Conservation (phyloP, 1,140 invertebrate species). For the Lepidurus arcticus region DNA sequence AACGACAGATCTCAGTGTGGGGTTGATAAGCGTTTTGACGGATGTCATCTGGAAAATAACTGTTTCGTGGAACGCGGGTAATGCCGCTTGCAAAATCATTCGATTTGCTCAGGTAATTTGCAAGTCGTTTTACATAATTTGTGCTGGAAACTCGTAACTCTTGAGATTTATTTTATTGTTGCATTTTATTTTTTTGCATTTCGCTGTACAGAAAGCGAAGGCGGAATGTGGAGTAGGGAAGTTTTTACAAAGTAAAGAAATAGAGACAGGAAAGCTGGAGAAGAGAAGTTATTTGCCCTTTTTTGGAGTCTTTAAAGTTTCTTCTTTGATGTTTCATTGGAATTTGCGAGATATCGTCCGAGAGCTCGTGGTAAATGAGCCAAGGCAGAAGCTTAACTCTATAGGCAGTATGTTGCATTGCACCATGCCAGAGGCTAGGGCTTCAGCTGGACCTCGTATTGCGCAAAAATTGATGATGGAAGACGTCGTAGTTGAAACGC, state of each 20-base stretch:
- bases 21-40: conserved; percentile 75
- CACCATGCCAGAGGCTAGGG: neutral
- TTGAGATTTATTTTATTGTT: too few relatives aligned
- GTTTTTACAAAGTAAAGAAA: neutral
- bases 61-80: conserved; percentile 76
- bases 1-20: conserved; percentile 72
- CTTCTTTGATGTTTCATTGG: neutral
- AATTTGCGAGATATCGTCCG: neutral
- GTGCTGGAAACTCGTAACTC: neutral
- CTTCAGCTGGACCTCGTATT: neutral
- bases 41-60: conserved; percentile 83
- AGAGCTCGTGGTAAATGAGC: conserved; percentile 8
- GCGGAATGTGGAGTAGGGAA: neutral
- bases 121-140: conserved; percentile 29
- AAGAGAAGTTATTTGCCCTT: neutral
- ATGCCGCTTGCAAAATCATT: conserved; percentile 80
- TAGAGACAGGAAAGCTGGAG: neutral
- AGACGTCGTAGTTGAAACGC: neutral
- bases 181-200: conserved; percentile 24
- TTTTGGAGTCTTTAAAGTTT: neutral
- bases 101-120: conserved; percentile 66
- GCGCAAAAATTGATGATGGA: conserved; percentile 17
- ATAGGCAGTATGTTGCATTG: conserved; percentile 21
- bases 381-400: conserved; percentile 1
- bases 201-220: neutral